Evolutionary conservation across 2,113 vertebrate species (phyloP), one percentile per base, ranked within the genome.

Genomic region (Oryzias melastigma): DNA sequence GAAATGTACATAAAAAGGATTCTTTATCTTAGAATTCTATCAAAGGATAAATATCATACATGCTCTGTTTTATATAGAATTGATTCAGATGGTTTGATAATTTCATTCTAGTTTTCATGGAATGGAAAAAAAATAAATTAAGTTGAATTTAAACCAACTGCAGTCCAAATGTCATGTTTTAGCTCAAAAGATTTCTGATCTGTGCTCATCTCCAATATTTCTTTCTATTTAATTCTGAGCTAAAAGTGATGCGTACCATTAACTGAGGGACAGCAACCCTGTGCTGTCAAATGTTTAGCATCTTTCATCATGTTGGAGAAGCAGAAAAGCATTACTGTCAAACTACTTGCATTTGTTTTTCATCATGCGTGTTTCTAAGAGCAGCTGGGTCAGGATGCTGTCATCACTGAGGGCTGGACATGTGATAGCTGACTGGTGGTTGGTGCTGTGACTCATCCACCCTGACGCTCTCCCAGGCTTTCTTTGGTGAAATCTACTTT

Each of bases 311-410:
- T 47, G 46, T 47, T 19, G 3, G 16, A 18, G 6, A 47, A 47
- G 19, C 7, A 47, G 12, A 3, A 18, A 47, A 16, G 18, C 5
- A n/a, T 47, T 18, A 2, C 18, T n/a, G n/a, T 3, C 27, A 42
- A 13, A 19, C 4, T 27, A n/a, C 29, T 20, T 4, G 8, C 0
- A 18, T 45, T n/a, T 19, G 16, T 22, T 43, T 20, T 49, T 19
- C 12, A 14, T 22, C 25, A 27, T 27, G 25, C 13, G 18, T 20
- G 24, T 66, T 56, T 43, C 20, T 50, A 24, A 51, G 40, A 49
- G 24, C 40, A 56, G 57, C 45, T 54, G 49, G 61, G 54, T 51
- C 47, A 61, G 19, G 14, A 40, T 67, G 52, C 20, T 15, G 20
- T 43, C 44, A 49, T 66, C 49, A 35, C 5, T 52, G 20, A 52